Conservation (phyloP, 2,113 vertebrate species). For the Onychostruthus taczanowskii region DNA sequence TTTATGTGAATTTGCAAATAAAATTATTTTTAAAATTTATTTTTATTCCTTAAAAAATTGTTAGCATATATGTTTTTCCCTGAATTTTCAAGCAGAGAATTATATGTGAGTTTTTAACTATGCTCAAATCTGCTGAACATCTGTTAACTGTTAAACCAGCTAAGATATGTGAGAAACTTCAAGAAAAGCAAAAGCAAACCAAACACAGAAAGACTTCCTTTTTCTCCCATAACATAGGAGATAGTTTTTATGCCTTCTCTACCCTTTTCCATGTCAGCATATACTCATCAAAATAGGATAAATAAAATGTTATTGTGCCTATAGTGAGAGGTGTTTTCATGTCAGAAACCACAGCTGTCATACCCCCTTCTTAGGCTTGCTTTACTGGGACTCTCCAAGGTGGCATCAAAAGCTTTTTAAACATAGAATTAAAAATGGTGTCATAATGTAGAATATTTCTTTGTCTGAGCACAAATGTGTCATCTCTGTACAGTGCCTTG, state of each 20-base stretch:
- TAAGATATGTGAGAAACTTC: background rate
- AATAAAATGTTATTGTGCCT: conserved; percentile 20
- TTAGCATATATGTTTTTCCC: background rate
- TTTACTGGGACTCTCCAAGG: background rate
- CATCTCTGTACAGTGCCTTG: background rate
- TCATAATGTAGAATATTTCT: background rate
- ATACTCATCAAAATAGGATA: background rate
- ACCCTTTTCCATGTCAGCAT: conserved; percentile 4
- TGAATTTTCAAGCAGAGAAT: background rate
- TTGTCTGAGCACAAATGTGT: background rate
- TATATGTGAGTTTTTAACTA: background rate
- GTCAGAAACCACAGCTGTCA: conserved; percentile 17
- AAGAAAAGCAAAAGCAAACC: background rate
- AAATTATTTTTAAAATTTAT: background rate
- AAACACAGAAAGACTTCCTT: background rate
- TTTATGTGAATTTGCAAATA: background rate
- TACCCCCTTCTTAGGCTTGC: background rate
- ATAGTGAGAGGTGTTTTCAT: background rate
- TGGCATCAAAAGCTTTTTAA: conserved; percentile 25
- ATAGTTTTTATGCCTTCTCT: background rate
- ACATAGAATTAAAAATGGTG: conserved; percentile 8
- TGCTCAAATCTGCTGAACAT: background rate
- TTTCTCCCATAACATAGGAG: background rate
- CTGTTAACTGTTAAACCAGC: conserved; percentile 34
- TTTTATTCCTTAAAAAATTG: background rate